Percentiles rank a stretch among this genome's conserved stretches.
phyloP scores from a whole-genome alignment of 37 sponge, comb jelly and placozoan genomes.

The Diacarnus erythraeanus region DNA sequence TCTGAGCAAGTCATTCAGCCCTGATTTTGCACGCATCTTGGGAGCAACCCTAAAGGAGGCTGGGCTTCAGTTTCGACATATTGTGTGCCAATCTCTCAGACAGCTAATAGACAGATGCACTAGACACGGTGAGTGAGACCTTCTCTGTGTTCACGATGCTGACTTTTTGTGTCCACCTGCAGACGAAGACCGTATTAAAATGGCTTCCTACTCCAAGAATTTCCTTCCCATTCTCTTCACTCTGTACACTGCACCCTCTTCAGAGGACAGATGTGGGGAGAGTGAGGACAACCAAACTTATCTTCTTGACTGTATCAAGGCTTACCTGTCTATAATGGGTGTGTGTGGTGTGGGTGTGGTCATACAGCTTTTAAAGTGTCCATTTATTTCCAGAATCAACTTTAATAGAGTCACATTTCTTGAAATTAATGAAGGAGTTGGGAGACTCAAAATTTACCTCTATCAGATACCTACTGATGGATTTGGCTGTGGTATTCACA shows the following conservation, averaged over 20 bases:
- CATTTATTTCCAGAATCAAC: background rate
- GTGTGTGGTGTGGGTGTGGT: background rate
- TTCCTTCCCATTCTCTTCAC: constrained; percentile 96
- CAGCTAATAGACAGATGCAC: constrained; percentile 60
- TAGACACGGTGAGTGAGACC: constrained; percentile 20
- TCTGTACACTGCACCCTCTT: constrained; percentile 60
- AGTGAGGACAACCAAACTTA: background rate
- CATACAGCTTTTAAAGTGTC: background rate
- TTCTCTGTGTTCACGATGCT: background rate
- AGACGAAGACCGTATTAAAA: constrained; percentile 37
- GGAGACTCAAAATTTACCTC: background rate
- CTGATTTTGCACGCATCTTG: constrained; percentile 82
- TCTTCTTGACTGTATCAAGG: constrained; percentile 45
- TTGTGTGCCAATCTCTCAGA: constrained; percentile 69
- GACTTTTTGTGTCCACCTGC: background rate
- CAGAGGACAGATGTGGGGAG: too few species aligned
- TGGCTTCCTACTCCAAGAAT: constrained; percentile 84
- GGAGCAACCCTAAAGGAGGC: constrained; percentile 73
- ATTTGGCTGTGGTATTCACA: constrained; percentile 42
- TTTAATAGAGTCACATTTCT: constrained; percentile 23
- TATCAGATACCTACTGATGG: constrained; percentile 36
- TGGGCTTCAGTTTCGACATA: constrained; percentile 52
- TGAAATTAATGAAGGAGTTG: constrained; percentile 18
- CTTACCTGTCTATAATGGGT: constrained; percentile 57
- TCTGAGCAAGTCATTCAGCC: constrained; percentile 67